phyloP scores from a whole-genome alignment of 2,888 invertebrate genomes.

The Mellilla xanthometata region DNA sequence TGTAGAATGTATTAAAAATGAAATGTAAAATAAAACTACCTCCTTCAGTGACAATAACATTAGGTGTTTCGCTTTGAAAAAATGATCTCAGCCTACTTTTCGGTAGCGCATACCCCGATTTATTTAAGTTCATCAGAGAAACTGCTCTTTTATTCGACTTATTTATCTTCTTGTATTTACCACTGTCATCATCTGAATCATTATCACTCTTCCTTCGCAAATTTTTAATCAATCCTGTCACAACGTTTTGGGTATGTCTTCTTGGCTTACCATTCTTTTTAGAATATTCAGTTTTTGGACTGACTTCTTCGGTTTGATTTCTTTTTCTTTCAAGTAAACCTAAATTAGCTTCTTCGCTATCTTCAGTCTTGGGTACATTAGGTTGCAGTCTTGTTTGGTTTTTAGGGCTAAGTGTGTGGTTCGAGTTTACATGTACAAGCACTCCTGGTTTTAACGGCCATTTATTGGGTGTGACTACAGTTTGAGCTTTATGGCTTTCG shows the following conservation, averaged over 20 bases:
- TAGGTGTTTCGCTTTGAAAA: conserved; percentile 73
- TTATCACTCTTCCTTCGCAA: conserved; percentile 59
- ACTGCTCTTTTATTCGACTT: conserved; percentile 73
- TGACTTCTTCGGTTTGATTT: conserved; percentile 42
- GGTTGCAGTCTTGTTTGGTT: conserved; percentile 69
- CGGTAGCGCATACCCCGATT: conserved; percentile 59
- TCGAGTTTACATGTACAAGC: conserved; percentile 92
- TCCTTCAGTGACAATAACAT: conserved; percentile 79
- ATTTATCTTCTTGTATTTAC: conserved; percentile 74
- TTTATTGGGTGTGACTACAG: conserved; percentile 82
- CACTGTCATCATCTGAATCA: conserved; percentile 73
- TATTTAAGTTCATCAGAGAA: conserved; percentile 64
- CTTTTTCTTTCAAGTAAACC: conserved; percentile 69
- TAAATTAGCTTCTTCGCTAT: conserved; percentile 50
- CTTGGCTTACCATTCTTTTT: conserved; percentile 66
- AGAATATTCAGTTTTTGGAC: conserved; percentile 56
- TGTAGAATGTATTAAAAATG: too few relatives aligned
- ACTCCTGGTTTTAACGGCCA: conserved; percentile 96
- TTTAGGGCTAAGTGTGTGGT: conserved; percentile 86
- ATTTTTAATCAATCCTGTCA: conserved; percentile 65
- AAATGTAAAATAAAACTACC: conserved; percentile 53
- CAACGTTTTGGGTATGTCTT: conserved; percentile 54
- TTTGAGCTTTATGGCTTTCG: conserved; percentile 53
- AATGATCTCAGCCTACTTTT: conserved; percentile 68
- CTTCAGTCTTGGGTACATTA: conserved; percentile 44